These are phyloP conservation scores for Drosophila kurseongensis DNA, from an alignment of 1,140 invertebrate species.

Conservation along the genomic window DNA sequence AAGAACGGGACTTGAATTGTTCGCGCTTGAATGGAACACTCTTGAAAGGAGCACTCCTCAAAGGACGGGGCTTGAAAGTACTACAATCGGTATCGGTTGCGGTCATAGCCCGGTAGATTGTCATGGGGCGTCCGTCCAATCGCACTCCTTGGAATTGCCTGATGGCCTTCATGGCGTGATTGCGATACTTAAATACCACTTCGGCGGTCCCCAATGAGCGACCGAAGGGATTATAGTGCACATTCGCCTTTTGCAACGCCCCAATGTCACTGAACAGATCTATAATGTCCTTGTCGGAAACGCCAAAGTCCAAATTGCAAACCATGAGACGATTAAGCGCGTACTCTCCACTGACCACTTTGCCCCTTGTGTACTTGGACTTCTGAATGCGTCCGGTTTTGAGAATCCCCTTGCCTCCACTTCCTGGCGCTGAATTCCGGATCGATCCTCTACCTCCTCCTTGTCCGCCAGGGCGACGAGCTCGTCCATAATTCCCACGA, in stretches of 20 bases:
- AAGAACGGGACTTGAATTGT: too few relatives aligned
- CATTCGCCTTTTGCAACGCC: neutral
- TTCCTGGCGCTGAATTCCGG: neutral
- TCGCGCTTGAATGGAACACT: neutral
- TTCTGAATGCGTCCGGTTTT: neutral
- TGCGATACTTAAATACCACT: neutral
- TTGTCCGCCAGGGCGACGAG: neutral
- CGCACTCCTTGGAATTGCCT: neutral
- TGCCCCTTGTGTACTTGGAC: neutral
- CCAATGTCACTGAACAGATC: neutral
- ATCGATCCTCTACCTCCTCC: too few relatives aligned
- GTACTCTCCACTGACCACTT: neutral
- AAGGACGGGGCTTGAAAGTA: too few relatives aligned
- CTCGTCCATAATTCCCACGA: neutral
- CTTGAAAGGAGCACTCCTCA: neutral
- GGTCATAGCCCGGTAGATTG: neutral
- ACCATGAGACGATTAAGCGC: neutral
- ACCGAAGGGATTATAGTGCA: neutral
- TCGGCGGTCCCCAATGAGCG: slow-evolving; percentile 1
- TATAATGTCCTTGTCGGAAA: neutral
- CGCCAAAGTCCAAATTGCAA: slow-evolving; percentile 1
- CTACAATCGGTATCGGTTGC: neutral
- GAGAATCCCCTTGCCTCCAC: neutral
- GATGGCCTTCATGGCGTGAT: neutral
- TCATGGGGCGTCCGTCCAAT: neutral